Evolutionary conservation across 2,797 vertebrate species (phyloP).

Genomic region (Peromyscus aztecus): DNA sequence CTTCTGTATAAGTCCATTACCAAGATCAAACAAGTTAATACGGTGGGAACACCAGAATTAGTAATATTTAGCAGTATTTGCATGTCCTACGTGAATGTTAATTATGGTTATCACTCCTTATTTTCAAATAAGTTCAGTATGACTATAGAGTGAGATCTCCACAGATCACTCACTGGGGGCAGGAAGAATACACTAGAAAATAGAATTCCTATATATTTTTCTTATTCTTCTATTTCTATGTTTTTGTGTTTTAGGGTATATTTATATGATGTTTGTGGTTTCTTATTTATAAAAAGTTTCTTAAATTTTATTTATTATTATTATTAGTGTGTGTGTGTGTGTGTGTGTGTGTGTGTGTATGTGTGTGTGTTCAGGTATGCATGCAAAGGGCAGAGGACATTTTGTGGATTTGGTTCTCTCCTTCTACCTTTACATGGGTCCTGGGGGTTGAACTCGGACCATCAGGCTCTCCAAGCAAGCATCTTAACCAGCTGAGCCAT

Average conservation of each 20-base stretch:
- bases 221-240: neutral
- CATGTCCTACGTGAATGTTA: neutral
- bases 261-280: neutral
- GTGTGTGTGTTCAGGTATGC: neutral
- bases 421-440: neutral
- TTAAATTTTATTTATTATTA: neutral
- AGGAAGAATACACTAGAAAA: neutral
- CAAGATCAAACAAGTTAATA: constrained; percentile 44
- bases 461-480: neutral
- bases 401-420: neutral
- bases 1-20: constrained; percentile 16
- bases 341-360: neutral
- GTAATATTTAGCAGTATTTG: constrained; percentile 52
- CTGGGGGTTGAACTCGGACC: neutral
- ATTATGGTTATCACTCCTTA: constrained; percentile 30
- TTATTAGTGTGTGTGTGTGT: neutral
- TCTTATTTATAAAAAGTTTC: neutral
- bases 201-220: constrained; percentile 32
- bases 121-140: neutral
- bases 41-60: neutral
- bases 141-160: neutral
- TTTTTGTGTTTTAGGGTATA: neutral
- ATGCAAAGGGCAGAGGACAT: neutral
- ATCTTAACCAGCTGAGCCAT: neutral
- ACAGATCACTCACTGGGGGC: neutral